Evolutionary conservation across 2,888 invertebrate species (phyloP), one percentile per base, ranked within the genome.

Genomic region (Dromius quadrimaculatus): DNA sequence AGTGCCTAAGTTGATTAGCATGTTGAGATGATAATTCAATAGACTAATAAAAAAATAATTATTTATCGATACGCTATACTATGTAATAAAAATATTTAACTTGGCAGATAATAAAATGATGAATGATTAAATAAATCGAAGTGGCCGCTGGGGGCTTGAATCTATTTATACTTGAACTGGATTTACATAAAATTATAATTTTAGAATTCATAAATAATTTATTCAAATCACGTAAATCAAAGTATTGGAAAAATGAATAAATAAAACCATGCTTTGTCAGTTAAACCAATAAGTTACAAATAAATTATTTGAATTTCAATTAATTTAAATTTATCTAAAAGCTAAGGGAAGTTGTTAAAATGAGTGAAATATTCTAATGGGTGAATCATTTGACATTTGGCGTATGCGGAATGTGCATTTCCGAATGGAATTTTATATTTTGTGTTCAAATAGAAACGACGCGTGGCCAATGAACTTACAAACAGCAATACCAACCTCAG

Each of bases 121-220:
- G 36, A 59, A 59, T 59, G 59, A 36, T 59, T 59, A 59, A 34
- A 59, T 34, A 54, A 54, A 54, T 54, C 32, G 50, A 54, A 2
- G 59, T 22, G 19, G 20, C 6, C 28, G 50, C 50, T 15, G 8
- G 23, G 15, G 50, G 50, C 50, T 28, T 54, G 50, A 54, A 54
- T 34, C 57, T 57, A 57, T 57, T 57, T 57, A 57, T 59, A 59
- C 38, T 19, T 38, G 38, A 59, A 19, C 59, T 45, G 15, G 15
- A 63, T 63, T 63, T 63, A 63, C 63, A 63, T 63, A 43, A 63
- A 63, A 63, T 63, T 43, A 43, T 43, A 63, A 63, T 63, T 43
- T 63, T 63, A 63, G 63, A 41, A 63, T 63, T 59, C 32, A 63
- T 63, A 63, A 63, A 63, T 63, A 28, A 63, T 63, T 63, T 63